Evolutionary conservation across 2,797 vertebrate species (phyloP), one percentile per base, ranked within the genome.

Genomic region (Semaprochilodus insignis): DNA sequence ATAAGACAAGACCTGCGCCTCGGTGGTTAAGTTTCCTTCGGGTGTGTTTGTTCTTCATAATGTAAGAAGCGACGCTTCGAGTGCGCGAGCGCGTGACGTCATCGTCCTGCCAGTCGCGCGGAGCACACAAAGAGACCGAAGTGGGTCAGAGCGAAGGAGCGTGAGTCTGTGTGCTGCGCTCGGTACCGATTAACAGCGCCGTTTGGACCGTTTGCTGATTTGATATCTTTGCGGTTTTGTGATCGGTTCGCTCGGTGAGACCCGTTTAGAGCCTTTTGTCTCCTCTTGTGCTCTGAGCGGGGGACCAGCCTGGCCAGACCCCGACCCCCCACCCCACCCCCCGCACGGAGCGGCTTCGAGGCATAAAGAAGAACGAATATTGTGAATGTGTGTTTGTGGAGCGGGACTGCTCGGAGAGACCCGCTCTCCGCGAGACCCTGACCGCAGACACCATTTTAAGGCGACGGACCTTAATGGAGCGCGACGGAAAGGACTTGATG

Each of bases 71-170:
- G 25, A n/a, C 13, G 62, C 14, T 65, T 25, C 17, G 11, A 48
- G 44, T 48, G 44, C 44, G 59, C 23, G 55, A 7, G 80, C 80
- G 75, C 52, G 81, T 81, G 69, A 74, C 66, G 40, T 52, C 72
- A 79, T 79, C 73, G 87, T 85, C 86, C 83, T 75, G 77, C 76
- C 75, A 74, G 80, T 79, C 86, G 62, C 83, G 79, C 70, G 34
- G 81, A 81, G 83, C 83, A 85, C 83, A 85, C 83, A 85, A 85
- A 85, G 83, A 79, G 81, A 52, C 34, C 51, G 66, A 81, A 81
- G 75, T 76, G 83, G 86, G 83, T 87, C 83, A 85, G 77, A 84
- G 67, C 25, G 52, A 44, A 34, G 74, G 34, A 75, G 55, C 57
- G 59, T 51, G 74, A 54, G 44, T 36, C 8, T 13, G 19, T 6